Conservation (phyloP, 1,140 invertebrate species). For the Hylaeus volcanicus region DNA sequence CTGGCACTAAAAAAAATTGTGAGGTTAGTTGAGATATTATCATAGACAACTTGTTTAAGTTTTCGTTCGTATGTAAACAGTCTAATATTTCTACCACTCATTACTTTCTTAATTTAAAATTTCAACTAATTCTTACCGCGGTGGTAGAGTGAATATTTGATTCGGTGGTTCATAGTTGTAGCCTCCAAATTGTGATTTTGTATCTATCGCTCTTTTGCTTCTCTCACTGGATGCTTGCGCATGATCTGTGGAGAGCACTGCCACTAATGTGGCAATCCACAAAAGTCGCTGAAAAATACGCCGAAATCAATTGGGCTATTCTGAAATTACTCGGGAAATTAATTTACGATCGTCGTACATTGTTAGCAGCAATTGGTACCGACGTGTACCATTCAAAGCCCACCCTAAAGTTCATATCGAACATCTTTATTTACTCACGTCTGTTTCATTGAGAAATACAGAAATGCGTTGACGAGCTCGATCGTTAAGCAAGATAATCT, state of each 20-base stretch:
- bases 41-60: too few relatives aligned
- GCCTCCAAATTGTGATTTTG: conserved; percentile 68
- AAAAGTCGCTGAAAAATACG: conserved; percentile 69
- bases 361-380: too few relatives aligned
- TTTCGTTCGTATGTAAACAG: background rate
- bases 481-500: background rate
- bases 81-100: background rate
- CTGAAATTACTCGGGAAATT: too few relatives aligned
- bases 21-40: background rate
- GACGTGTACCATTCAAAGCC: too few relatives aligned
- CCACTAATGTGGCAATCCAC: conserved; percentile 69
- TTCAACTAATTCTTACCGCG: conserved; percentile 59
- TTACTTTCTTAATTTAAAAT: background rate
- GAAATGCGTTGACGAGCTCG: background rate
- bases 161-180: conserved; percentile 67
- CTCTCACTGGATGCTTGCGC: conserved; percentile 64
- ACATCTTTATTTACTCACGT: too few relatives aligned
- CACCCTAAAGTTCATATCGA: background rate
- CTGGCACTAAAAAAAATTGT: background rate
- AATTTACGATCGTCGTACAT: background rate
- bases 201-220: conserved; percentile 72
- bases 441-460: background rate
- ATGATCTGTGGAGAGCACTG: conserved; percentile 67
- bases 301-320: background rate
- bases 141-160: conserved; percentile 66